Base-by-base conservation (phyloP, 2,888 invertebrate genomes). In the Keiferia lycopersicella region DNA sequence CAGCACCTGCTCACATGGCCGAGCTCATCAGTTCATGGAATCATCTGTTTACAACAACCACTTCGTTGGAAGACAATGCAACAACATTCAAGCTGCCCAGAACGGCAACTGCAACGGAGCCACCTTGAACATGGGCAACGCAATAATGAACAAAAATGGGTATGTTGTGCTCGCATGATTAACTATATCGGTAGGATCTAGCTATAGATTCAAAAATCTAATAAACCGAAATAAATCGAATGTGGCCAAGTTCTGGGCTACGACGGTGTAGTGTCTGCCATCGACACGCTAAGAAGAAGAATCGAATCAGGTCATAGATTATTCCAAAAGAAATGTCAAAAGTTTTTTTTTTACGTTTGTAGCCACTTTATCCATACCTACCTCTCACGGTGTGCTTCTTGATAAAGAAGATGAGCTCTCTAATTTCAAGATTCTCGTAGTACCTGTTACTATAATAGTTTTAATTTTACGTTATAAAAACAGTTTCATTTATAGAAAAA, bases 41-140 rank as follows among this genome's bases (percentile, higher is more conserved):
- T 66, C 77, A 11, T 74, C 71, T 56, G 67, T 78, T 2, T 67
- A 67, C 26, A 62, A 62, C 30, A 68, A 73, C 58, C 70, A 70
- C 38, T 73, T 76, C 22, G 68, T 74, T 11, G 80, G 74, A 3
- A 72, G 73, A 61, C 69, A 41, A 26, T 83, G 82, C 61, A 4
- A 39, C 7, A 38, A 51, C 14, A 1, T 50, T 10, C 12, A 26
- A 34, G 34, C 34, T 4, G 34, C 34, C 3, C 65, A 0, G 78
- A 86, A 84, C 1, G 57, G 77, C 4, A 73, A 73, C 14, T 88
- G 85, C 68, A 64, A 48, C 41, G 86, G 84, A 0, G 63, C 22
- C 10, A 11, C 48, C 0, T 60, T 83, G 0, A 68, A 76, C 22
- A 81, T 87, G 85, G 86, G 86, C 65, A 87, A 87, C 65, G 76